These are phyloP conservation scores for Patiria miniata DNA, from an alignment of 35 echinoderm and acorn worm species.

Conservation along the genomic window DNA sequence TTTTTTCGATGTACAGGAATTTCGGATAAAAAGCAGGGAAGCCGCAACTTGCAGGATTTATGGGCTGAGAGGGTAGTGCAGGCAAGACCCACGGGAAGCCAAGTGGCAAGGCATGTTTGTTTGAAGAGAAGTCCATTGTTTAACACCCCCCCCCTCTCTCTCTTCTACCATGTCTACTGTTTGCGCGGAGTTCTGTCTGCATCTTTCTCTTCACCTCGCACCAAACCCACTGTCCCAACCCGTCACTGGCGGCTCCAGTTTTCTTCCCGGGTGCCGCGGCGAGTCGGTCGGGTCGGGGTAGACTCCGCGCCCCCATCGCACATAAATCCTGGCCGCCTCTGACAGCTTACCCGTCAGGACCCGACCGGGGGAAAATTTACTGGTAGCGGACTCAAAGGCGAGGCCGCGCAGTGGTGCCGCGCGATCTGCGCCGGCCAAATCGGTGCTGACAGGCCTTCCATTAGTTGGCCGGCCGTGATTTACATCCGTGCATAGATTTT, in stretches of 20 bases:
- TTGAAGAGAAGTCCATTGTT: not conserved
- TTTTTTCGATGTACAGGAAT: constrained; percentile 19
- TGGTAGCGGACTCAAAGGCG: not conserved
- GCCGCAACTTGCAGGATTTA: not conserved
- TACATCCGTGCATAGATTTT: constrained; percentile 19
- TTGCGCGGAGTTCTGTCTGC: not conserved
- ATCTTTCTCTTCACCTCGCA: not conserved
- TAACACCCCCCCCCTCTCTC: not conserved
- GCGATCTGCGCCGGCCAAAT: not conserved
- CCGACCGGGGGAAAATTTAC: constrained; percentile 5
- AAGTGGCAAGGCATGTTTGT: constrained; percentile 27
- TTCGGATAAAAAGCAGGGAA: constrained; percentile 7
- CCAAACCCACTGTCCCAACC: not conserved
- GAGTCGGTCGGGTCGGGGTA: not conserved
- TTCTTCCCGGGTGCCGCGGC: not conserved
- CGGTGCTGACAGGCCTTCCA: constrained; percentile 18
- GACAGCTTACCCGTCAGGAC: constrained; percentile 1
- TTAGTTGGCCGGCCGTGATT: not conserved
- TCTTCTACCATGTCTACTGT: not conserved
- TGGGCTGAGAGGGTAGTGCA: not conserved
- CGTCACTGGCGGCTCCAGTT: not conserved
- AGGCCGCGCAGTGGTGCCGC: not conserved
- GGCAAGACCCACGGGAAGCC: not conserved
- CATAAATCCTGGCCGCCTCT: constrained; percentile 2
- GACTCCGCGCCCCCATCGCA: not conserved